Conservation (phyloP, 2,797 vertebrate species). For the Cuniculus paca region DNA sequence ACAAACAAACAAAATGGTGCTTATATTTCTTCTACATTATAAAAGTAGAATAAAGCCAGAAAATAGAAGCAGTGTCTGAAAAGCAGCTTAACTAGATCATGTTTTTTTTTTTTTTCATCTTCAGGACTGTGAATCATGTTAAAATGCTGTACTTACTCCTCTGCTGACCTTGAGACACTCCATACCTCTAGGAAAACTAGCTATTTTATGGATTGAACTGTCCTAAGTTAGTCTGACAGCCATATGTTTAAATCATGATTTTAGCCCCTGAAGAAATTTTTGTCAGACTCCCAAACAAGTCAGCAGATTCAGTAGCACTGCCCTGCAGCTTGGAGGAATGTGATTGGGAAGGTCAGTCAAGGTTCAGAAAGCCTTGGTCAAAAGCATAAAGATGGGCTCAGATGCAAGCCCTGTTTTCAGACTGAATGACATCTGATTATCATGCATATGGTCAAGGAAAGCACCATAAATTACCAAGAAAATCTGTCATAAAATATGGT, state of each 20-base stretch:
- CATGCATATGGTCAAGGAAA: background rate
- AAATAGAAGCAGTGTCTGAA: background rate
- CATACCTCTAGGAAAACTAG: slow-evolving; percentile 83
- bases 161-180: slow-evolving; percentile 76
- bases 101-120: slow-evolving; percentile 30
- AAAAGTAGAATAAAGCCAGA: background rate
- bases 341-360: slow-evolving; percentile 75
- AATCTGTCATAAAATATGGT: background rate
- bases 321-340: slow-evolving; percentile 68
- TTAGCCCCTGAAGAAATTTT: slow-evolving; percentile 79
- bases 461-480: background rate
- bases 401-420: background rate
- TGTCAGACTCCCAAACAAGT: slow-evolving; percentile 77
- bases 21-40: background rate
- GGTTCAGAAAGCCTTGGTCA: slow-evolving; percentile 71
- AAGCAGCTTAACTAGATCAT: background rate
- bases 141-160: slow-evolving; percentile 58
- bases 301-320: slow-evolving; percentile 62
- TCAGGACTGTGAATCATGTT: slow-evolving; percentile 19
- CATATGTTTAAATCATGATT: slow-evolving; percentile 83
- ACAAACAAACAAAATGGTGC: background rate
- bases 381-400: background rate
- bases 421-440: background rate
- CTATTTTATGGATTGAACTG: slow-evolving; percentile 71
- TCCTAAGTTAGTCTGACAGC: slow-evolving; percentile 85